Percentiles rank a stretch among this genome's conserved stretches.
Conservation (phyloP, 2,113 vertebrate genomes). For the Marmota monax region DNA sequence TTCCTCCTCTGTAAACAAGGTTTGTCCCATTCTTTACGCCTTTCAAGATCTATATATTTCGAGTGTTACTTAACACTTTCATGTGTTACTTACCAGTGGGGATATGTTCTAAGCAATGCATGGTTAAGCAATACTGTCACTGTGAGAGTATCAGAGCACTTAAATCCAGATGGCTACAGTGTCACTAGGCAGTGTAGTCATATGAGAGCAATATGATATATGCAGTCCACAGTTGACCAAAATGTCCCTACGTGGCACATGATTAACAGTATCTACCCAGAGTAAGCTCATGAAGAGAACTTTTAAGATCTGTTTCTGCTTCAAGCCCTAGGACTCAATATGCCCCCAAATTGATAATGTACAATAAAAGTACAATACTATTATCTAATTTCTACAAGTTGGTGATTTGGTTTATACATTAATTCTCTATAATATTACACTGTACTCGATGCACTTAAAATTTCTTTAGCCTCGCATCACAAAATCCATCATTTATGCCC, state of each 20-base stretch:
- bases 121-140: not conserved
- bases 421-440: not conserved
- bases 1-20: not conserved
- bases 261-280: not conserved
- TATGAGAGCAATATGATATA: not conserved
- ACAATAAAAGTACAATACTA: not conserved
- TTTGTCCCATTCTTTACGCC: not conserved
- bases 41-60: not conserved
- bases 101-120: not conserved
- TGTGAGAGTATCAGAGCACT: not conserved
- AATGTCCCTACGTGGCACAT: not conserved
- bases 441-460: not conserved
- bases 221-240: not conserved
- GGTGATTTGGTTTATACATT: not conserved
- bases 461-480: not conserved
- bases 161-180: not conserved
- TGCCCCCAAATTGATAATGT: not conserved
- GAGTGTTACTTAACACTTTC: not conserved
- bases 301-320: not conserved
- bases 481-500: conserved; percentile 26
- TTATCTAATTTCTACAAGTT: not conserved
- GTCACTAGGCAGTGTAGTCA: too few species aligned
- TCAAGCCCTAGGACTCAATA: not conserved
- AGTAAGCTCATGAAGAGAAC: not conserved
- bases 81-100: not conserved